Conservation (phyloP, 2,888 invertebrate genomes). For the Hirtodrosophila alboralis region DNA sequence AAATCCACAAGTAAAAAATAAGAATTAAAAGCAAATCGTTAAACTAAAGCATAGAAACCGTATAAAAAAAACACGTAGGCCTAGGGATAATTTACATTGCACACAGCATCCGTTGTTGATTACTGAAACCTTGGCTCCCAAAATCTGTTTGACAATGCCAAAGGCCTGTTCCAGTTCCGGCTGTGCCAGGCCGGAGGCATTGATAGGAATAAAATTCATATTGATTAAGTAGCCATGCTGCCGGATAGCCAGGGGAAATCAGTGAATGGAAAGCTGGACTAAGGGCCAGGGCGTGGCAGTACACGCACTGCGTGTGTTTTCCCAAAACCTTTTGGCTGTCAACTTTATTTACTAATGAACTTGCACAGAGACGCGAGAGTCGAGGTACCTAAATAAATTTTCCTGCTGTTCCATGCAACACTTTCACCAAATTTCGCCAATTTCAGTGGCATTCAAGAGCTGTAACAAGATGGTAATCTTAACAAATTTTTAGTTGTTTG, state of each 20-base stretch:
- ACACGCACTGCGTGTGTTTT: conserved; percentile 28
- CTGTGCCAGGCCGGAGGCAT: background rate
- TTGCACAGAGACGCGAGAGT: conserved; percentile 31
- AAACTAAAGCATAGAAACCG: no score
- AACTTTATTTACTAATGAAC: conserved; percentile 78
- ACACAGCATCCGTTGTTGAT: conserved; percentile 73
- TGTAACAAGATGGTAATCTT: no score
- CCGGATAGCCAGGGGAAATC: conserved; percentile 61
- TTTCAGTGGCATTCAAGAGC: no score
- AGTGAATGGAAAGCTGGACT: conserved; percentile 19
- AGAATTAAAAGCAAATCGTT: conserved; percentile 23
- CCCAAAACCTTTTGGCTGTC: conserved; percentile 55
- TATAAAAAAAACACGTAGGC: conserved; percentile 37
- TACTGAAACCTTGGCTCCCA: conserved; percentile 33
- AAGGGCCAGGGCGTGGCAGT: conserved; percentile 35
- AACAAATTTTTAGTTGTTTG: conserved; percentile 9
- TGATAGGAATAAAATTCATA: conserved; percentile 60
- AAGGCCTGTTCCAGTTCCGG: conserved; percentile 32
- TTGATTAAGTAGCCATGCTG: conserved; percentile 61
- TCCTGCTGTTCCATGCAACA: conserved; percentile 20
- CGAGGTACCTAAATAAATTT: conserved; percentile 27
- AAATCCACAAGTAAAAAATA: conserved; percentile 16
- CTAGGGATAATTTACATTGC: conserved; percentile 58
- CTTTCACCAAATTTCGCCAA: conserved; percentile 27
- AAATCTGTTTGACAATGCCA: conserved; percentile 18